phyloP scores from a whole-genome alignment of 2,113 vertebrate species.

The Ifrita kowaldi region DNA sequence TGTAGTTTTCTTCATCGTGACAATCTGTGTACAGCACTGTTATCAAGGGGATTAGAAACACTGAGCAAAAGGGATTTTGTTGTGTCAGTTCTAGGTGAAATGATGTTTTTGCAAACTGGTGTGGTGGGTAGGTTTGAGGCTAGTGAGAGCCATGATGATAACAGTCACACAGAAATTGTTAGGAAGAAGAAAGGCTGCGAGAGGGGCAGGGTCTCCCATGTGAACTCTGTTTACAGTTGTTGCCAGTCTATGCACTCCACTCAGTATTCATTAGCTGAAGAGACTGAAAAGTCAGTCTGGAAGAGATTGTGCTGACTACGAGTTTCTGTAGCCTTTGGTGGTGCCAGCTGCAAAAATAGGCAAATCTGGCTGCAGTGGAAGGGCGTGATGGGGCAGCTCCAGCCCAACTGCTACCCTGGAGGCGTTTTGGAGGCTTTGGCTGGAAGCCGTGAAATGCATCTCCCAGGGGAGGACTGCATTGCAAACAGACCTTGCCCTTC shows the following conservation, averaged over 20 bases:
- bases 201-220: neutral
- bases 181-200: neutral
- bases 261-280: neutral
- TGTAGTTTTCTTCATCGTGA: neutral
- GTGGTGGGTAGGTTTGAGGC: neutral
- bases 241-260: neutral
- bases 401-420: neutral
- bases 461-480: neutral
- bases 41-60: neutral
- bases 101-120: neutral
- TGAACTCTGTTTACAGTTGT: neutral
- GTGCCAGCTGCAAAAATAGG: constrained; percentile 40
- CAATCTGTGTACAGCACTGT: rapidly evolving
- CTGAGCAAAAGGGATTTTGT: neutral
- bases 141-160: neutral
- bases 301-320: constrained; percentile 20
- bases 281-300: neutral
- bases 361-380: neutral
- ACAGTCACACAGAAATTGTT: neutral
- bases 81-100: neutral
- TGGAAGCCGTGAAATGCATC: constrained; percentile 8
- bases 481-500: constrained; percentile 34
- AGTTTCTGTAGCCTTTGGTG: constrained; percentile 36
- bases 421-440: constrained; percentile 29
- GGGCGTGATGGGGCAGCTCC: constrained; percentile 29